These are phyloP conservation scores for Anadara kagoshimensis DNA, from an alignment of 1,140 invertebrate species.

Conservation along the genomic window DNA sequence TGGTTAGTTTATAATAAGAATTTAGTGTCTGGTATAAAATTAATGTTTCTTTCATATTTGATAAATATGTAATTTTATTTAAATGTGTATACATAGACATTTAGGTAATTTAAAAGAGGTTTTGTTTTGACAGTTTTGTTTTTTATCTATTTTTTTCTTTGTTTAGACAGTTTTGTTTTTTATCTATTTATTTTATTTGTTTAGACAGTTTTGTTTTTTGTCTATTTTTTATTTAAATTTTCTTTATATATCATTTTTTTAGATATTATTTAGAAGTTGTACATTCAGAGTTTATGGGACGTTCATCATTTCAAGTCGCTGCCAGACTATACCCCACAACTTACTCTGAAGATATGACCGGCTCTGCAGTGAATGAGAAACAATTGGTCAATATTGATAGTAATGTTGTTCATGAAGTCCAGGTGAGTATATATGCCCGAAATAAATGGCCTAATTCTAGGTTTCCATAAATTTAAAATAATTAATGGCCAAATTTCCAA, in stretches of 20 bases:
- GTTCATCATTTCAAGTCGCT: conserved; percentile 1
- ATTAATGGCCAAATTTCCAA: not conserved
- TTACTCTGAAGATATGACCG: conserved; percentile 1
- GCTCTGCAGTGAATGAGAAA: conserved; percentile 9
- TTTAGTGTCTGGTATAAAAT: too few species aligned
- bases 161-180: too few species aligned
- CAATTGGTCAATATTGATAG: conserved; percentile 5
- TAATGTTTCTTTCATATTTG: too few species aligned
- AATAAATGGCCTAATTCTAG: not conserved
- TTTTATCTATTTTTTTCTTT: too few species aligned
- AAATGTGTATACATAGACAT: too few species aligned
- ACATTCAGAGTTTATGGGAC: not conserved
- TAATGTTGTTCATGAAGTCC: conserved; percentile 5
- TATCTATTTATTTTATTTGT: too few species aligned
- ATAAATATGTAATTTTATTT: too few species aligned
- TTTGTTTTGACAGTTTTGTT: too few species aligned
- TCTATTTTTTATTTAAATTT: not conserved
- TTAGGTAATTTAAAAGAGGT: too few species aligned
- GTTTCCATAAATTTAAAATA: not conserved
- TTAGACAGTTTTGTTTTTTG: too few species aligned
- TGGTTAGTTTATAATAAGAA: too few species aligned
- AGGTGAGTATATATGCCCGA: not conserved
- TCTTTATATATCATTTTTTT: not conserved
- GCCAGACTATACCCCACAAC: conserved; percentile 4
- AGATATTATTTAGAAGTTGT: conserved; percentile 22